Conservation (phyloP, 1,140 invertebrate species). For the Brachionus rubens region DNA sequence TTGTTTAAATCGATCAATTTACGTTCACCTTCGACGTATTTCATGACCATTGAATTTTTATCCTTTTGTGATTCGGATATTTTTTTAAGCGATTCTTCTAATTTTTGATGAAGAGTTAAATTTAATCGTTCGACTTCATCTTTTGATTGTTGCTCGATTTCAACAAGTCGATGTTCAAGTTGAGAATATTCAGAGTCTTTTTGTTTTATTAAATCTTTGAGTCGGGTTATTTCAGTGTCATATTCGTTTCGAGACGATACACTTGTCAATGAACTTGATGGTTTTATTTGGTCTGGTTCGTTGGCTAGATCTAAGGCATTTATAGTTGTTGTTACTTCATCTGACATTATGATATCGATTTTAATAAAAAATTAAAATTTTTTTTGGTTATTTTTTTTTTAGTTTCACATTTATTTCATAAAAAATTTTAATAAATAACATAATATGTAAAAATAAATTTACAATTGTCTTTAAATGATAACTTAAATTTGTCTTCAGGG, state of each 20-base stretch:
- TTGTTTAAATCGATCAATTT: slow-evolving; percentile 39
- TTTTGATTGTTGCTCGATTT: slow-evolving; percentile 14
- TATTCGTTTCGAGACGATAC: slow-evolving; percentile 10
- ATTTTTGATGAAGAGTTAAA: slow-evolving; percentile 28
- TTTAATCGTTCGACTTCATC: slow-evolving; percentile 15
- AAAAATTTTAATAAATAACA: no score
- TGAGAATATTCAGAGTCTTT: slow-evolving; percentile 13
- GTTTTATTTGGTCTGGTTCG: background rate
- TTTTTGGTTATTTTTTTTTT: no score
- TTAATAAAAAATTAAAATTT: no score
- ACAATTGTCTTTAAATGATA: no score
- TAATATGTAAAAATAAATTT: no score
- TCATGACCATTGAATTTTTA: slow-evolving; percentile 44
- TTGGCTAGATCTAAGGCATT: background rate
- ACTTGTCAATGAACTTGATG: background rate
- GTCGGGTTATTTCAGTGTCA: slow-evolving; percentile 4
- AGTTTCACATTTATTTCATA: no score
- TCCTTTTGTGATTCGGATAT: slow-evolving; percentile 30
- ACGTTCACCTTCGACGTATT: slow-evolving; percentile 28
- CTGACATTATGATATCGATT: no score
- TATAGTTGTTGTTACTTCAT: no score
- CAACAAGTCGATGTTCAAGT: background rate
- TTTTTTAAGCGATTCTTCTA: slow-evolving; percentile 36
- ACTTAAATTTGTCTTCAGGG: no score
- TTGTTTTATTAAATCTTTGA: background rate